phyloP scores from a whole-genome alignment of 2,888 invertebrate species.

The Silvanus unidentatus region DNA sequence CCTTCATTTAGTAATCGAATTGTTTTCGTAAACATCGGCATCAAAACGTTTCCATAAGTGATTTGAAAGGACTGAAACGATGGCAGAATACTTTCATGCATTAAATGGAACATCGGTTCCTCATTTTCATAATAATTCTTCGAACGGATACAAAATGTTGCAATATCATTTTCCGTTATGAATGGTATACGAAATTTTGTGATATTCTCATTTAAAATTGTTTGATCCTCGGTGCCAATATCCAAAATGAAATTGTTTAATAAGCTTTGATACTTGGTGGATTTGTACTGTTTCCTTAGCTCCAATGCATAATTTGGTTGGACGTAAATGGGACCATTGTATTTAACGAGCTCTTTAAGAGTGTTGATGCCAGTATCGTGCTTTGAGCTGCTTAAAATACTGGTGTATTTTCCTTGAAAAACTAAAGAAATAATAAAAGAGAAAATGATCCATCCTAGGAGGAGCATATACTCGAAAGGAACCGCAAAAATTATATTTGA shows the following conservation, averaged over 20 bases:
- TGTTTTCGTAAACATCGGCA: constrained; percentile 14
- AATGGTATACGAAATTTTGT: background rate
- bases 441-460: background rate
- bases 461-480: background rate
- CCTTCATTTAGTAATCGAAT: constrained; percentile 12
- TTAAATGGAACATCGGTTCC: constrained; percentile 11
- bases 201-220: background rate
- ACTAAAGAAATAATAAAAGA: background rate
- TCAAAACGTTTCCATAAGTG: constrained; percentile 10
- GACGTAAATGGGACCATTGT: background rate
- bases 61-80: constrained; percentile 15
- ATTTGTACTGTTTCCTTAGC: background rate
- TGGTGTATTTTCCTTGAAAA: background rate
- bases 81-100: constrained; percentile 17
- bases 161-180: background rate
- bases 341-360: background rate
- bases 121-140: background rate
- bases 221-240: background rate
- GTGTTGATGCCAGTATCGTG: background rate
- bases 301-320: background rate
- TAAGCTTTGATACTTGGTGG: background rate
- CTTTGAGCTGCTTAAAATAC: background rate
- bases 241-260: background rate
- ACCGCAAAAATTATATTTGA: too few relatives aligned
- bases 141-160: background rate